phyloP scores from a whole-genome alignment of 2,888 invertebrate genomes.

The Agrotis clavis region DNA sequence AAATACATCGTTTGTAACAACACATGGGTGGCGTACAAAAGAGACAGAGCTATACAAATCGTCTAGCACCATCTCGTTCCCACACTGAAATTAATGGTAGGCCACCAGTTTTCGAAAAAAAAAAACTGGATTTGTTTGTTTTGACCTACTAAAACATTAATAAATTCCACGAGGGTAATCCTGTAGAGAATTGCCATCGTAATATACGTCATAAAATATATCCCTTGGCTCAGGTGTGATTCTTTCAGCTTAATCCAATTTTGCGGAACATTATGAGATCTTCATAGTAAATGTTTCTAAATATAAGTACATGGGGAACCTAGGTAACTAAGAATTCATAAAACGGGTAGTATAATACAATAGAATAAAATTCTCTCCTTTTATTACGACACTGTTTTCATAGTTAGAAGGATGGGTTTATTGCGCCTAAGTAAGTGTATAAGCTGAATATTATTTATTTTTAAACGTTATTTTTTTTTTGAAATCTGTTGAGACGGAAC shows the following conservation, averaged over 20 bases:
- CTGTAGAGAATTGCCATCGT: conserved; percentile 12
- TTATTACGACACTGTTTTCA: no score
- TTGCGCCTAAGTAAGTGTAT: conserved; percentile 8
- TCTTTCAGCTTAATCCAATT: conserved; percentile 26
- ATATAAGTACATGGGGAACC: not conserved
- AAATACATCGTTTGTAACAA: no score
- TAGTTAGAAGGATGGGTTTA: conserved; percentile 22
- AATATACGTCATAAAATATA: conserved; percentile 28
- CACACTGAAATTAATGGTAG: no score
- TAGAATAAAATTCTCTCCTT: not conserved
- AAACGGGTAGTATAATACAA: not conserved
- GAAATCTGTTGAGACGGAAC: not conserved
- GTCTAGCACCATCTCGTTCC: no score
- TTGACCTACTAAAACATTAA: conserved; percentile 1
- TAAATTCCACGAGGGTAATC: conserved; percentile 4
- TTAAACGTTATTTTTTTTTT: not conserved
- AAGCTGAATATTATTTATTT: conserved; percentile 10
- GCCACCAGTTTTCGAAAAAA: no score
- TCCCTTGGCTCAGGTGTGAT: conserved; percentile 27
- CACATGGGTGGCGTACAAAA: no score
- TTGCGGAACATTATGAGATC: conserved; percentile 14
- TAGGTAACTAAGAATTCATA: not conserved
- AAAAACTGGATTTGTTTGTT: not conserved
- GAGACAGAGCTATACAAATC: no score
- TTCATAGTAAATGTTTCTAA: conserved; percentile 4